Conservation (phyloP, 2,888 invertebrate genomes). For the Eristalis tenax region DNA sequence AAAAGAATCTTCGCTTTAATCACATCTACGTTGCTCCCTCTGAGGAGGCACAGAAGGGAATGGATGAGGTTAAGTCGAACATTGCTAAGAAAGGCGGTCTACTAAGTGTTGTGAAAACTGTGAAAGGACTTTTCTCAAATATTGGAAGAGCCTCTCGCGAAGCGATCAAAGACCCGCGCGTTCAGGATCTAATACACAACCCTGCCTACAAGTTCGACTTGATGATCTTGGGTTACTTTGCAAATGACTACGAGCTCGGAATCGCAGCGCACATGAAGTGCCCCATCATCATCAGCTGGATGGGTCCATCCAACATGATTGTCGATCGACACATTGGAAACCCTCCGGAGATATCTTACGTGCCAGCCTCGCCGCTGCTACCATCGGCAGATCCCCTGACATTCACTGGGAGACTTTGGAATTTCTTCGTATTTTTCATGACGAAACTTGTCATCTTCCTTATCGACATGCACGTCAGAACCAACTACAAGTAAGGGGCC, state of each 20-base stretch:
- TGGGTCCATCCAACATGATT: not conserved
- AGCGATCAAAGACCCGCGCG: slow-evolving; percentile 39
- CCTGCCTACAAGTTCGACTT: slow-evolving; percentile 71
- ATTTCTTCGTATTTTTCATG: slow-evolving; percentile 35
- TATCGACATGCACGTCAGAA: not conserved
- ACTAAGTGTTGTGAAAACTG: not conserved
- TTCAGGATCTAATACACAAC: slow-evolving; percentile 67
- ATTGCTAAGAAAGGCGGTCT: not conserved
- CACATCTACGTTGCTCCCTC: slow-evolving; percentile 43
- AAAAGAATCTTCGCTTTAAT: slow-evolving; percentile 76
- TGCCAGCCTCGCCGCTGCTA: slow-evolving; percentile 2
- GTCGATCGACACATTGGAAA: slow-evolving; percentile 29
- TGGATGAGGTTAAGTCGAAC: not conserved
- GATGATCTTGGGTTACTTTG: slow-evolving; percentile 71
- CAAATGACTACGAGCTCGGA: slow-evolving; percentile 72
- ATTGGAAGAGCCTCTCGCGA: slow-evolving; percentile 14
- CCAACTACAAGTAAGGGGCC: slow-evolving; percentile 20
- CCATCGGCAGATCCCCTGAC: slow-evolving; percentile 65
- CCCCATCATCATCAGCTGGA: slow-evolving; percentile 68
- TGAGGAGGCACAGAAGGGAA: slow-evolving; percentile 4
- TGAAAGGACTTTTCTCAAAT: not conserved
- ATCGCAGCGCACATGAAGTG: slow-evolving; percentile 73
- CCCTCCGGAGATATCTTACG: slow-evolving; percentile 40
- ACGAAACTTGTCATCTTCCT: not conserved
- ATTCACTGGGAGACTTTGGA: slow-evolving; percentile 74